These are phyloP conservation scores for Eurois occulta DNA, from an alignment of 2,888 invertebrate genomes.

Conservation along the genomic window DNA sequence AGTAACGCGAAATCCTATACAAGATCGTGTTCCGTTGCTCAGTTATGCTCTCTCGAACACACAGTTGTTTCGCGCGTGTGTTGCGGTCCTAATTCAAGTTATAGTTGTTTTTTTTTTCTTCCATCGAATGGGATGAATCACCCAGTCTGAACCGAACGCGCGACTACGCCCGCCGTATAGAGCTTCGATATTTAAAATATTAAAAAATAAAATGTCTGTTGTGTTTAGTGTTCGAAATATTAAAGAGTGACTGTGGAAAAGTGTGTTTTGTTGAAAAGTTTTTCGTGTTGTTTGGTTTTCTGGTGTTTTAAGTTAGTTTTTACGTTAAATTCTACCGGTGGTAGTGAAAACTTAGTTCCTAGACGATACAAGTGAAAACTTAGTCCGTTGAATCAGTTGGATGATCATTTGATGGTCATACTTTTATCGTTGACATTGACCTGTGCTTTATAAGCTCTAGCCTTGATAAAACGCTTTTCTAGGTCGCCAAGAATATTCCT, in stretches of 20 bases:
- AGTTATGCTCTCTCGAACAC: conserved; percentile 79
- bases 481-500: conserved; percentile 35
- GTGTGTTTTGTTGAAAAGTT: conserved; percentile 4
- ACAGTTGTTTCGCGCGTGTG: conserved; percentile 68
- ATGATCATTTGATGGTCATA: conserved; percentile 26
- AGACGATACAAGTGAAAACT: conserved; percentile 12
- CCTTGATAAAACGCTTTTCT: conserved; percentile 46
- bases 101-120: conserved; percentile 71
- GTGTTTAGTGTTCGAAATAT: conserved; percentile 28
- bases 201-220: conserved; percentile 45
- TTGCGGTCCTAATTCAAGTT: conserved; percentile 66
- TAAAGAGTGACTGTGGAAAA: conserved; percentile 24
- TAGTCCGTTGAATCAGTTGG: conserved; percentile 14
- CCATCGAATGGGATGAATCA: conserved; percentile 86
- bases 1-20: conserved; percentile 65
- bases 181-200: conserved; percentile 44
- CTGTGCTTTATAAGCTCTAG: conserved; percentile 41
- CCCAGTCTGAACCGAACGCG: conserved; percentile 81
- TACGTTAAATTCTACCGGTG: background rate
- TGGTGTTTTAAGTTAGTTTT: conserved; percentile 21
- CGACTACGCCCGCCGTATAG: conserved; percentile 69
- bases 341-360: background rate
- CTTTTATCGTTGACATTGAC: conserved; percentile 51
- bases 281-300: conserved; percentile 53
- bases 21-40: conserved; percentile 70